These are phyloP conservation scores for Hydropotes inermis DNA, from an alignment of 2,113 vertebrate species.

Conservation along the genomic window DNA sequence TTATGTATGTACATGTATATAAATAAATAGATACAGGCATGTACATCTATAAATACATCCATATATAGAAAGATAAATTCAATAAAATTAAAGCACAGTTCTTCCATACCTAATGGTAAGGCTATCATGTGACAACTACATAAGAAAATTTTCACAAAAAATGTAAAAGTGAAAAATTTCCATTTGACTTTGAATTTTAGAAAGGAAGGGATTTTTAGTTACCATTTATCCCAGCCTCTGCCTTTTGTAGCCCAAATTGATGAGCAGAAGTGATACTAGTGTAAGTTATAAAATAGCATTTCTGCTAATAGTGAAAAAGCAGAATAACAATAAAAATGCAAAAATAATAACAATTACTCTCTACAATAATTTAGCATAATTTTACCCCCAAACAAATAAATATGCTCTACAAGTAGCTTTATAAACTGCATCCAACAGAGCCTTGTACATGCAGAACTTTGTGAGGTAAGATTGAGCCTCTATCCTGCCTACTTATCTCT, in stretches of 20 bases:
- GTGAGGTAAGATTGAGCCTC: rapidly evolving
- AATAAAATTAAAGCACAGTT: background rate
- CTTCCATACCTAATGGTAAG: background rate
- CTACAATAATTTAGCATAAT: background rate
- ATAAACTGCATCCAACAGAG: background rate
- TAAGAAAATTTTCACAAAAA: background rate
- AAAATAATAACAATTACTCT: background rate
- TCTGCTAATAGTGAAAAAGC: background rate
- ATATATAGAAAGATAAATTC: background rate
- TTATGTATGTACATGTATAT: background rate
- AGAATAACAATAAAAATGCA: background rate
- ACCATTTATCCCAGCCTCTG: background rate
- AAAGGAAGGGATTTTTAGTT: background rate
- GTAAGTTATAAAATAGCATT: background rate
- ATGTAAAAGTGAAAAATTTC: background rate
- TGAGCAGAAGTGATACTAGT: background rate
- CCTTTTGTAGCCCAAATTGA: background rate
- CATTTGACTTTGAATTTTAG: background rate
- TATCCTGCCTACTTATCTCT: background rate
- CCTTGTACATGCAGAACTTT: rapidly evolving
- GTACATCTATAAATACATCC: background rate
- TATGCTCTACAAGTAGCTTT: background rate
- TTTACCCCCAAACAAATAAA: background rate
- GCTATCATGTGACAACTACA: background rate
- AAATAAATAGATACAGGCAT: background rate